Base-by-base conservation (phyloP, 2,797 vertebrate species). In the Sebastes steindachneri region DNA sequence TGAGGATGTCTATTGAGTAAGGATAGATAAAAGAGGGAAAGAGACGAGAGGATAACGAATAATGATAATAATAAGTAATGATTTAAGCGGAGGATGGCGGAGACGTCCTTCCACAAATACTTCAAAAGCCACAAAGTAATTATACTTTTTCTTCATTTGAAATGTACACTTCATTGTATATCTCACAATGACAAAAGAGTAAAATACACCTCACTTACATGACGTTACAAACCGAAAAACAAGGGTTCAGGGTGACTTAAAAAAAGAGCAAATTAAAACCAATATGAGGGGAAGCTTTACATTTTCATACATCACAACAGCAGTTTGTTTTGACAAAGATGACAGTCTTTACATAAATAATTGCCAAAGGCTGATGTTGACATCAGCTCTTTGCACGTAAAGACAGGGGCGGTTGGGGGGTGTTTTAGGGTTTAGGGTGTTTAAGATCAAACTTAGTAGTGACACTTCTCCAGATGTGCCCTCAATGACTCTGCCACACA, bases 391-490 rank as follows among this genome's bases (percentile, higher is more conserved):
- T 41, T 55, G 31, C 55, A 51, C 9, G 7, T 60, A 71, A 77
- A 79, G 68, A 80, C 0, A 7, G 1, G 19, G 19, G 58, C 15
- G 14, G 9, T 26, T 26, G 9, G 1, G 37, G 45, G 17, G 7
- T 4, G 48, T 53, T 41, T 41, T n/a, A n/a, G 48, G n/a, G 48
- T 53, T n/a, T n/a, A 9, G 48, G 48, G 48, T 53, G 19, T 53
- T 45, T 19, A 26, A 53, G 37, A 59, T 63, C 26, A 77, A 67
- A 33, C 53, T 70, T 28, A 25, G 68, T 29, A 25, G 54, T 17
- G 85, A 81, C 79, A 88, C 82, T 84, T 91, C 80, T 90, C 90
- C 92, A 94, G 93, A 94, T 94, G 93, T 94, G 89, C 70, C 74
- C 85, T 83, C 84, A 14, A 19, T 77, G 78, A 86, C 81, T 78